Evolutionary conservation across 2,888 invertebrate species (phyloP), one percentile per base, ranked within the genome.

Genomic region (Pristionchus maxplancki): DNA sequence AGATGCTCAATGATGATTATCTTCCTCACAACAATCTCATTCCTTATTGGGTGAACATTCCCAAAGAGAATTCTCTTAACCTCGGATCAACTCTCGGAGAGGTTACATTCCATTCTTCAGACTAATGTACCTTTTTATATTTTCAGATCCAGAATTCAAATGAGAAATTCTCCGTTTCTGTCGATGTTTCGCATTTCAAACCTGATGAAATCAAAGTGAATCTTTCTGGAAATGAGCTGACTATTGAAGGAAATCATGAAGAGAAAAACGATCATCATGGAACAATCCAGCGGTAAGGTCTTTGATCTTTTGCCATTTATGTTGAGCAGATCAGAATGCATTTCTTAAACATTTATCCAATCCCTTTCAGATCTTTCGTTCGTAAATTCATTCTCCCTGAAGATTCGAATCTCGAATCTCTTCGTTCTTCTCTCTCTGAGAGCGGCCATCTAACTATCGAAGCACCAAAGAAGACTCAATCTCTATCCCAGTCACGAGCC

Each of bases 151-250:
- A 91, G 48, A 89, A 83, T 81, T 83, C 82, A 0, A 31, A 44
- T n/a, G 91, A 91, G 37, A 84, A 90, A 24, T 91, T 91, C 89
- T 83, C 89, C n/a, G 85, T 91, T 37, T 85, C 90, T 2, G 62
- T 91, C 9, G 91, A 91, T 84, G 91, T 91, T 44, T 90, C 90
- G 44, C 88, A 90, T 64, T 91, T 91, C 86, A 88, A 88, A 53
- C 91, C 91, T 1, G 90, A 91, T 40, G 91, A 91, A 67, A 48
- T 91, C 58, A 91, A 91, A 40, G 91, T 91, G 58, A 91, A 89
- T 88, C 86, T 91, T 20, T 62, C 85, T 78, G 91, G 91, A 67
- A 89, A 90, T 67, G 88, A 90, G 74, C 58, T 91, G 31, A 89
- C 91, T 50, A 88, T 91, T 74, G 90, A 91, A 88, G 91, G 91